These are phyloP conservation scores for Rhopalosiphum padi DNA, from an alignment of 1,140 invertebrate genomes.

Conservation along the genomic window DNA sequence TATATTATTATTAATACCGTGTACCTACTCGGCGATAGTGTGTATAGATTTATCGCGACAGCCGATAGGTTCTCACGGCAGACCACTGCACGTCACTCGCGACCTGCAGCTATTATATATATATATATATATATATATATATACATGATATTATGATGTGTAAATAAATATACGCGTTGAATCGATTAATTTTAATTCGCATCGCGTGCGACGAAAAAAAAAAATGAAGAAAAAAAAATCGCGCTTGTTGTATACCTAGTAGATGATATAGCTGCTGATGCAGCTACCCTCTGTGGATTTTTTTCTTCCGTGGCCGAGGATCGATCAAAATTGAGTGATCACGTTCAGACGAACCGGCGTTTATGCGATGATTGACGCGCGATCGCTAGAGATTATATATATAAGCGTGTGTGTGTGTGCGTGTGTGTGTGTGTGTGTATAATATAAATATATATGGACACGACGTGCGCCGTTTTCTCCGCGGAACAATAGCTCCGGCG, in stretches of 20 bases:
- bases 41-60: conserved; percentile 40
- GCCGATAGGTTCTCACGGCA: conserved; percentile 46
- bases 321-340: conserved; percentile 53
- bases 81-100: neutral
- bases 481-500: conserved; percentile 20
- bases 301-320: neutral
- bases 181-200: conserved; percentile 26
- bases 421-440: no score
- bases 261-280: no score
- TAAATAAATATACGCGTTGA: neutral
- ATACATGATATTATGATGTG: neutral
- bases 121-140: neutral
- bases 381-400: neutral
- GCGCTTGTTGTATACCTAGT: neutral
- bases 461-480: conserved; percentile 33
- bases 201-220: conserved; percentile 16
- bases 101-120: neutral
- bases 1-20: neutral
- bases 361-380: conserved; percentile 43
- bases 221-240: conserved; percentile 5
- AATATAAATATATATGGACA: conserved; percentile 15
- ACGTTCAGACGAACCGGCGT: conserved; percentile 7
- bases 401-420: neutral
- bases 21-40: neutral
- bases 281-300: neutral